Evolutionary conservation across 2,797 vertebrate genomes (phyloP).

Genomic region (Ficedula albicollis): DNA sequence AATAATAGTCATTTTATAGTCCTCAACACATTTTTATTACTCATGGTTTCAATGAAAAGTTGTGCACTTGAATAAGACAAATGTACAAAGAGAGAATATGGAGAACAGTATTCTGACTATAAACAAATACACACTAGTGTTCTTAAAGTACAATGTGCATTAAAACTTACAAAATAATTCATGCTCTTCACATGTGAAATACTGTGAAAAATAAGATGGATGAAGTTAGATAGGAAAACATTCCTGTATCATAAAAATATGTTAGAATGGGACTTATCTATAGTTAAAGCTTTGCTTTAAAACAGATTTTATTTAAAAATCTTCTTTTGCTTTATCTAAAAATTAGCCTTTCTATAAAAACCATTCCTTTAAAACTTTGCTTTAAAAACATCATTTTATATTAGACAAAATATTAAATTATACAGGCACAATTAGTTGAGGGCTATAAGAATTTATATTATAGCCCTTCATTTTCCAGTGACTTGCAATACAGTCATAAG

Average conservation of each 20-base stretch:
- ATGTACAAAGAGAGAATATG: conserved; percentile 27
- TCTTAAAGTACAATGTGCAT: conserved; percentile 31
- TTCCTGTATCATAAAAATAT: conserved; percentile 63
- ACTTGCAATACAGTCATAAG: conserved; percentile 37
- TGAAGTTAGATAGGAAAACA: conserved; percentile 59
- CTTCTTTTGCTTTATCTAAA: conserved; percentile 66
- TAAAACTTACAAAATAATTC: conserved; percentile 21
- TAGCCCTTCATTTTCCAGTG: conserved; percentile 46
- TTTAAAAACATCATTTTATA: conserved; percentile 57
- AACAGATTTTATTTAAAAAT: conserved; percentile 61
- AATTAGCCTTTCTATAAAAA: conserved; percentile 68
- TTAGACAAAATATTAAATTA: conserved; percentile 65
- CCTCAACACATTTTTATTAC: conserved; percentile 60
- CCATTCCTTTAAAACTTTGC: conserved; percentile 61
- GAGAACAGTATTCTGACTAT: conserved; percentile 38
- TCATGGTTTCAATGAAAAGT: conserved; percentile 51
- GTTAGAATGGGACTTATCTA: conserved; percentile 19
- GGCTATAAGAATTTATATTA: conserved; percentile 1
- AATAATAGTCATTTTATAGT: conserved; percentile 54
- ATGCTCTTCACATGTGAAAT: conserved; percentile 36
- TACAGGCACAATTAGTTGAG: conserved; percentile 55
- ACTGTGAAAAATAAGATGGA: conserved; percentile 53
- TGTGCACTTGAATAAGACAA: conserved; percentile 39
- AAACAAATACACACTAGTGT: conserved; percentile 43
- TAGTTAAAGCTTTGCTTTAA: conserved; percentile 66